phyloP scores from a whole-genome alignment of 2,797 vertebrate genomes.

The Avahi laniger region DNA sequence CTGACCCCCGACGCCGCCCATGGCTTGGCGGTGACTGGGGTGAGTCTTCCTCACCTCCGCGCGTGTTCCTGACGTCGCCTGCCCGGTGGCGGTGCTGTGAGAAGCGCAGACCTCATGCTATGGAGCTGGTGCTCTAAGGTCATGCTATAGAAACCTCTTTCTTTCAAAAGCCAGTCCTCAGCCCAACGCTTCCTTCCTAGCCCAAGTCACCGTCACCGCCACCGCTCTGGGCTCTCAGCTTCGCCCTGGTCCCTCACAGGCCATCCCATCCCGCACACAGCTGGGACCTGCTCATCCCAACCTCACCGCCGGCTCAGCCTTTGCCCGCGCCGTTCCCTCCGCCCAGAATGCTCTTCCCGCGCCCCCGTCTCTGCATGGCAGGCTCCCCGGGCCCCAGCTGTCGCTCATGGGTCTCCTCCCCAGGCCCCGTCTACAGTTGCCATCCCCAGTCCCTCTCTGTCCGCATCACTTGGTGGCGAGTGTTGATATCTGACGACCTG shows the following conservation, averaged over 20 bases:
- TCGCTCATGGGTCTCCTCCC: rapidly evolving
- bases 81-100: no score
- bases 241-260: no score
- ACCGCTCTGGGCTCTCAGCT: neutral
- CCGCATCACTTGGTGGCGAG: neutral
- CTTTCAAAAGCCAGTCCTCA: neutral
- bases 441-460: no score
- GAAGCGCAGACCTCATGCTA: rapidly evolving
- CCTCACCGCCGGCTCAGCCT: neutral
- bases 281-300: neutral
- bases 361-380: no score
- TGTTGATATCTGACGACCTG: neutral
- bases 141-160: neutral
- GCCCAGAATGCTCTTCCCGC: neutral
- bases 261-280: neutral
- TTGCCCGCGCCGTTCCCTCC: neutral
- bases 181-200: no score
- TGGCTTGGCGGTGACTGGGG: rapidly evolving
- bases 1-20: no score
- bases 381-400: no score
- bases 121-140: rapidly evolving
- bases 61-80: neutral
- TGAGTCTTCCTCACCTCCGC: no score
- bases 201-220: neutral
- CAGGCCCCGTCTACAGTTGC: neutral